These are phyloP conservation scores for Liparis tanakae DNA, from an alignment of 2,797 vertebrate genomes.

Conservation along the genomic window DNA sequence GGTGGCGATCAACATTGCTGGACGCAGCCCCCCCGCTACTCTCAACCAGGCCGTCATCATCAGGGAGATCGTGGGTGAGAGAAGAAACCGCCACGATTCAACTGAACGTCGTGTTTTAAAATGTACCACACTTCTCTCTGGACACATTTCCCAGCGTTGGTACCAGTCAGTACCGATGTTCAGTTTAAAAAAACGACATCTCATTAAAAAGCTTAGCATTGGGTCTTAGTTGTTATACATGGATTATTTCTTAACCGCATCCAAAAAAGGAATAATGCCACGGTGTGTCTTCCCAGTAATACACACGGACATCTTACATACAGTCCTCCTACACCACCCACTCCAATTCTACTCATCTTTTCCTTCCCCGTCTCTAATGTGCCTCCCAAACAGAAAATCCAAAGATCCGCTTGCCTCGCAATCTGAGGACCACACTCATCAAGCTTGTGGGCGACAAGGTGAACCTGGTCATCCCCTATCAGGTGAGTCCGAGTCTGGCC, in stretches of 20 bases:
- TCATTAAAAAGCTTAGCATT: constrained; percentile 3
- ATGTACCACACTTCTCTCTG: background rate
- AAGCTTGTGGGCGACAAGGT: constrained; percentile 87
- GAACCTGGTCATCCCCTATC: constrained; percentile 92
- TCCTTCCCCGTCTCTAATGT: background rate
- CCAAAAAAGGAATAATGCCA: constrained; percentile 1
- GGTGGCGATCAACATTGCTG: constrained; percentile 87
- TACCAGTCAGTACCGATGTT: background rate
- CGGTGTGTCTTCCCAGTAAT: background rate
- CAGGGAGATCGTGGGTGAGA: constrained; percentile 89
- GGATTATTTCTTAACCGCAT: constrained; percentile 1
- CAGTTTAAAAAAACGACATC: background rate
- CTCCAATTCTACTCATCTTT: constrained; percentile 4
- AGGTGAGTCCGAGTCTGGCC: constrained; percentile 76
- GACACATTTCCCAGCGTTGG: background rate
- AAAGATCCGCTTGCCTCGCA: constrained; percentile 90
- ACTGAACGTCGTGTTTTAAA: background rate
- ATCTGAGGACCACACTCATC: constrained; percentile 88
- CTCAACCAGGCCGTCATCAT: constrained; percentile 87
- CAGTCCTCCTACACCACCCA: background rate
- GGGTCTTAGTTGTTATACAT: constrained; percentile 3
- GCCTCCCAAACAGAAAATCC: constrained; percentile 83
- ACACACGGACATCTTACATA: constrained; percentile 7
- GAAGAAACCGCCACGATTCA: background rate
- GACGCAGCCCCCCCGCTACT: constrained; percentile 84